Conservation (phyloP, 2,797 vertebrate species). For the Chelon auratus region DNA sequence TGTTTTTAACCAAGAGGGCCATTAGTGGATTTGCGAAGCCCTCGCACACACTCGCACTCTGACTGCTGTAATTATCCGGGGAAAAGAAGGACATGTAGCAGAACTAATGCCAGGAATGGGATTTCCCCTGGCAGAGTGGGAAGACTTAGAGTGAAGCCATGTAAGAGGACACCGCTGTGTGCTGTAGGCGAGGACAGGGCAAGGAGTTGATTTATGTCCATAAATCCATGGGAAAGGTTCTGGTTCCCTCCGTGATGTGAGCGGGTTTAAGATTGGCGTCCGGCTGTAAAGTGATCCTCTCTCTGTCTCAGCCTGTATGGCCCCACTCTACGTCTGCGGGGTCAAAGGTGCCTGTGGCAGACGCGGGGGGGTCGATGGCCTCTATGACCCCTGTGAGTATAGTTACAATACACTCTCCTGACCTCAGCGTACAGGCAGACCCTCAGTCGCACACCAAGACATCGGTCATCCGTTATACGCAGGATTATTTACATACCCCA, state of each 20-base stretch:
- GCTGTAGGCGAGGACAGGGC: constrained; percentile 73
- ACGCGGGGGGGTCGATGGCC: constrained; percentile 48
- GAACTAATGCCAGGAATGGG: constrained; percentile 79
- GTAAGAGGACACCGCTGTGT: constrained; percentile 79
- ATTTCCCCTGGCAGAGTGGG: constrained; percentile 71
- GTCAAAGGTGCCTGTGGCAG: constrained; percentile 72
- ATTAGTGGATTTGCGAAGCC: constrained; percentile 51
- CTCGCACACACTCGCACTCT: constrained; percentile 25
- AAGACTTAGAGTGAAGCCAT: constrained; percentile 59
- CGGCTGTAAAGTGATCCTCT: constrained; percentile 82
- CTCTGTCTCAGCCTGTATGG: constrained; percentile 67
- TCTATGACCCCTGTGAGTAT: constrained; percentile 68
- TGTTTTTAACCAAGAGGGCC: constrained; percentile 38
- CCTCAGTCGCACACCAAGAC: constrained; percentile 46
- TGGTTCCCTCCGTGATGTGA: constrained; percentile 74
- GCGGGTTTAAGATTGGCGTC: constrained; percentile 78
- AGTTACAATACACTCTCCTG: constrained; percentile 68
- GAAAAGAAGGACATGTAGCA: constrained; percentile 64
- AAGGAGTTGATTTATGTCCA: constrained; percentile 81
- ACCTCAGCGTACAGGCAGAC: constrained; percentile 51
- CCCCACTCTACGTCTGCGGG: constrained; percentile 64
- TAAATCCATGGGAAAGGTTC: constrained; percentile 80
- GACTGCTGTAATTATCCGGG: constrained; percentile 61
- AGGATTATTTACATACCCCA: constrained; percentile 16
- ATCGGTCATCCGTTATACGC: constrained; percentile 49